Base-by-base conservation (phyloP, 2,797 vertebrate species). In the Amazonetta brasiliensis region DNA sequence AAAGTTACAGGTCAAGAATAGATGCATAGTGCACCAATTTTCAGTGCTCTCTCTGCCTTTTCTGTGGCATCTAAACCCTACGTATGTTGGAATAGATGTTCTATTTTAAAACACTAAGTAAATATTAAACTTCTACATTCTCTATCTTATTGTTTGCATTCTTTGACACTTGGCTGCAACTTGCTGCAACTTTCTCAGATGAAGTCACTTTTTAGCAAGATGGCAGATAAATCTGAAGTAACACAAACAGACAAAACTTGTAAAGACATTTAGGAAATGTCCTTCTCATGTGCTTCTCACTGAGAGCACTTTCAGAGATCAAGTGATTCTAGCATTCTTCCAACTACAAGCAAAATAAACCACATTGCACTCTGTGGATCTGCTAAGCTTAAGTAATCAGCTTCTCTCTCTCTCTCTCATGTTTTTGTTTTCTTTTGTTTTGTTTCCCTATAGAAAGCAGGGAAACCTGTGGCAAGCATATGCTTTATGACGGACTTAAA, bases 21-120 rank as follows among this genome's bases (percentile, higher is more conserved):
- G 31, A 44, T 84, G 35, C 26, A 18, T 14, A 18, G 25, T 26
- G 26, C 20, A 17, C 74, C 69, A n/a, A 58, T 82, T 23, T 56
- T 82, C 48, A 80, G n/a, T 64, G 25, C 20, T 68, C 35, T 71
- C 20, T 68, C 35, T 67, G 43, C 56, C 44, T 79, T 78, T 80
- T 87, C 35, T 3, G 2, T 18, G 6, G 43, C 33, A 60, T 89
- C 22, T 76, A 63, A 90, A 67, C 30, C 23, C 26, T 56, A 17
- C 0, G 0, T 52, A 20, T 43, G 31, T 54, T 84, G 81, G n/a
- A 93, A 84, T 64, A 46, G 73, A 95, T 84, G 64, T 59, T 92
- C 75, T 94, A 73, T 94, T 96, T 96, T 93, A 94, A 87, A 95
- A 66, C 59, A n/a, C 30, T 66, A 66, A 92, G 56, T 92, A 91